A percentile compares a stretch with the other conserved stretches of the same genome.
Conservation (phyloP, 2,888 invertebrate genomes). For the Ligdia adustata region DNA sequence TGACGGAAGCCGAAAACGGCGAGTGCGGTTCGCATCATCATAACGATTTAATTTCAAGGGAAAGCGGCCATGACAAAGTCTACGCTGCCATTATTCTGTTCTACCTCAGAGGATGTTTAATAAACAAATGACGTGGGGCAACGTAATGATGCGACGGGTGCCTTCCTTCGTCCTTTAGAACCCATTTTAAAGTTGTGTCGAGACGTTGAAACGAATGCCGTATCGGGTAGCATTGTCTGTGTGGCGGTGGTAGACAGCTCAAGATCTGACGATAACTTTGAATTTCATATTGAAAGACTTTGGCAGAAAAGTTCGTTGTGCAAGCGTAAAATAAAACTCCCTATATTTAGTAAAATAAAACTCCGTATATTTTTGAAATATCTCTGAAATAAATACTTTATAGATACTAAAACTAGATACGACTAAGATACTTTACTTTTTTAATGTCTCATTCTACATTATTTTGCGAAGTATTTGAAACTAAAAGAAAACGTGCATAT, state of each 20-base stretch:
- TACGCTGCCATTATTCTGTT: constrained; percentile 77
- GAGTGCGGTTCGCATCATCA: constrained; percentile 75
- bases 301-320: not conserved
- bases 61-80: constrained; percentile 80
- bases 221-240: constrained; percentile 40
- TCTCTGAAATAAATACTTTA: no score
- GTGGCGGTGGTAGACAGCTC: constrained; percentile 11
- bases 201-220: constrained; percentile 51
- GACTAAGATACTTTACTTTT: no score
- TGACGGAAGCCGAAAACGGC: constrained; percentile 60
- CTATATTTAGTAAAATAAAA: no score
- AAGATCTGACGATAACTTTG: constrained; percentile 9
- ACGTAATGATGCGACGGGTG: constrained; percentile 69
- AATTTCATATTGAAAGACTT: constrained; percentile 1
- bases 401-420: no score
- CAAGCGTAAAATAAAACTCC: no score
- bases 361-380: no score
- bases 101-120: constrained; percentile 80
- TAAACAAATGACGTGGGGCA: constrained; percentile 80
- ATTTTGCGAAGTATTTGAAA: no score
- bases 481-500: constrained; percentile 1
- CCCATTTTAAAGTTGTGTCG: constrained; percentile 65
- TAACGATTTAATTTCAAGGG: constrained; percentile 80
- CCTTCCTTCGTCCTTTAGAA: constrained; percentile 59
- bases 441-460: no score